Base-by-base conservation (phyloP, 1,140 invertebrate species). In the Harpegnathos saltator region DNA sequence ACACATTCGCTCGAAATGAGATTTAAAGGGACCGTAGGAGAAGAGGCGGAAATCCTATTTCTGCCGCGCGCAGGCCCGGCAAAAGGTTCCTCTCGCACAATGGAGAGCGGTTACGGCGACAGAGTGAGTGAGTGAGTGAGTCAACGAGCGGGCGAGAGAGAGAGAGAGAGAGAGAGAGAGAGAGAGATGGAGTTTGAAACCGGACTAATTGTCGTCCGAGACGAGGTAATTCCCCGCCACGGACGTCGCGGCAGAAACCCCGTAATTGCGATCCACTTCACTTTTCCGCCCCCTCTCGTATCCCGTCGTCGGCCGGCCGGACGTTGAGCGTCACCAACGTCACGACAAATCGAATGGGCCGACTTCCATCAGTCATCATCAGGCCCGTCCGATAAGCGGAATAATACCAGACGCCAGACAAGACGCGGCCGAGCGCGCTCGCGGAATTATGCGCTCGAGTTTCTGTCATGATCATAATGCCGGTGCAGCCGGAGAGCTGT, bases 381-480 rank as follows among this genome's bases (percentile, higher is more conserved):
- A 80, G 75, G 65, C 65, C 33, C 66, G 75, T 80, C 75, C 75
- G 52, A 71, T 71, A 71, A 44, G 9, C 75, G 52, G 65, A n/a
- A 71, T 80, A 71, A 80, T 80, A 71, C 75, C 52, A 71, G 52
- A 69, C 63, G 63, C 63, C 63, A 69, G 75, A 80, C 75, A 80
- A 80, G 75, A 80, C 75, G 75, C 52, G 65, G n/a, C n/a, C 74
- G 19, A 80, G 75, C 69, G 33, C 65, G 65, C 75, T 63, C 63
- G 65, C 65, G 75, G 75, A 80, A 80, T 80, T 80, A 80, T 71
- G 65, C 33, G 75, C 75, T 80, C 75, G 65, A 80, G 75, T 80
- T 80, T 80, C 65, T 80, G 75, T 80, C 75, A 78, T 69, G 75
- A 78, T 78, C 63, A 80, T 80, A 80, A 80, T 80, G 75, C 75